phyloP scores from a whole-genome alignment of 2,113 vertebrate genomes.

The Semicossyphus pulcher region DNA sequence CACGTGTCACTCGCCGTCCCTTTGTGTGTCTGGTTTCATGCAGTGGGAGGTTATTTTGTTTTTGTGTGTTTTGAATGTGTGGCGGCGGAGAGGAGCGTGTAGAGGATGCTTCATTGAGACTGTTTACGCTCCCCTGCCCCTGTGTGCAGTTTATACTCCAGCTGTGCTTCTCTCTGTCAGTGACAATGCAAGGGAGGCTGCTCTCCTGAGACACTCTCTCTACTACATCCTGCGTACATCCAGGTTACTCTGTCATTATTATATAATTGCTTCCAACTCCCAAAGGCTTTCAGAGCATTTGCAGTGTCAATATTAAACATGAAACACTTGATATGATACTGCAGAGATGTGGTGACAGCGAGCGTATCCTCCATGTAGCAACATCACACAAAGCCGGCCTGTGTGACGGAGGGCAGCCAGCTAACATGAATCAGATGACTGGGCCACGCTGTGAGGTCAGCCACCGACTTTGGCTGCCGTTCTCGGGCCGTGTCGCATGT shows the following conservation, averaged over 20 bases:
- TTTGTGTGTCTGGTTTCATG: slow-evolving; percentile 38
- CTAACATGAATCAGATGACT: slow-evolving; percentile 77
- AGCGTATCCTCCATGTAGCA: slow-evolving; percentile 35
- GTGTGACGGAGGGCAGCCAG: slow-evolving; percentile 68
- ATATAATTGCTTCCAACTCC: slow-evolving; percentile 53
- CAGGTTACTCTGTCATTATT: slow-evolving; percentile 42
- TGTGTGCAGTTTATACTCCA: slow-evolving; percentile 39
- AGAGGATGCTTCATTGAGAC: slow-evolving; percentile 49
- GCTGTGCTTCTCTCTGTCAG: slow-evolving; percentile 57
- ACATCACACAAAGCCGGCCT: slow-evolving; percentile 54
- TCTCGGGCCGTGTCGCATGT: slow-evolving; percentile 29
- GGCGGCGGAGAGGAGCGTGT: background rate
- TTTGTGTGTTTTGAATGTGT: background rate
- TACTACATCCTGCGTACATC: slow-evolving; percentile 36
- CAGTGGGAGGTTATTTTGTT: background rate
- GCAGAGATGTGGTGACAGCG: background rate
- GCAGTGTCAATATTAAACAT: background rate
- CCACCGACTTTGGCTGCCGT: slow-evolving; percentile 38
- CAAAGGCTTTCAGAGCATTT: slow-evolving; percentile 18
- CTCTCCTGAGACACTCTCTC: slow-evolving; percentile 25
- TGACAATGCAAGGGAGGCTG: slow-evolving; percentile 56
- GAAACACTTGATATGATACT: background rate
- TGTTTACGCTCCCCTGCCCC: slow-evolving; percentile 42
- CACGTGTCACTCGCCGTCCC: slow-evolving; percentile 55
- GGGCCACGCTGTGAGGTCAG: slow-evolving; percentile 69